phyloP scores from a whole-genome alignment of 2,797 vertebrate genomes.

The Chelidonichthys spinosus region DNA sequence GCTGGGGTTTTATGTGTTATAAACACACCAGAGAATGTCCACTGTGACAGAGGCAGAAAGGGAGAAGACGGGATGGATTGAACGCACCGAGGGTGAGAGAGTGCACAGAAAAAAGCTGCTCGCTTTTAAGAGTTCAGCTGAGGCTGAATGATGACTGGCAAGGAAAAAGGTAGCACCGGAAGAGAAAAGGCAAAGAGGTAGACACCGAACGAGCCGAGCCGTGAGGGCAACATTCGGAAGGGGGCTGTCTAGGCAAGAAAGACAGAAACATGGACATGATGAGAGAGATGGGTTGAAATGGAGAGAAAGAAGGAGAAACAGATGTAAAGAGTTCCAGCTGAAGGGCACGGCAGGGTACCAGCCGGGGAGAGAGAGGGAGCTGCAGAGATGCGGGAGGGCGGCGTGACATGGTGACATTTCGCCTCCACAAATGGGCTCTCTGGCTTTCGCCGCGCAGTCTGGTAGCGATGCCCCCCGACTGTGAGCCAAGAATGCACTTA shows the following conservation, averaged over 20 bases:
- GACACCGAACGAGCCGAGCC: conserved; percentile 46
- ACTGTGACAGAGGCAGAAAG: conserved; percentile 43
- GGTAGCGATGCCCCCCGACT: conserved; percentile 85
- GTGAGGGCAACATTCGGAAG: conserved; percentile 47
- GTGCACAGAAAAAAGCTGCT: conserved; percentile 45
- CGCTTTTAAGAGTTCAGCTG: conserved; percentile 50
- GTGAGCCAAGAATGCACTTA: conserved; percentile 98
- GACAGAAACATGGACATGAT: conserved; percentile 80
- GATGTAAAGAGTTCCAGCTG: conserved; percentile 72
- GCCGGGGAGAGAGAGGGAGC: conserved; percentile 80
- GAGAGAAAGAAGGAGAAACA: conserved; percentile 53
- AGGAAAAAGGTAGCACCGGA: conserved; percentile 34
- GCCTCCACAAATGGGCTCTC: conserved; percentile 93
- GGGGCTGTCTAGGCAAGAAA: conserved; percentile 52
- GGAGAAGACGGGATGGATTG: conserved; percentile 38
- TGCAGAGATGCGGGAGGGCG: conserved; percentile 85
- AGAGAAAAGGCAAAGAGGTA: conserved; percentile 45
- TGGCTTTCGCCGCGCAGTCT: conserved; percentile 90
- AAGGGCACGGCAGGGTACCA: conserved; percentile 76
- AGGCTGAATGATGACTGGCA: conserved; percentile 57
- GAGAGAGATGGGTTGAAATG: conserved; percentile 74
- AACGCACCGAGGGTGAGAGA: conserved; percentile 39
- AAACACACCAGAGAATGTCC: conserved; percentile 68
- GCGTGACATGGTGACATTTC: conserved; percentile 89
- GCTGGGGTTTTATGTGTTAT: conserved; percentile 88